These are phyloP conservation scores for Astyanax mexicanus DNA, from an alignment of 2,797 vertebrate genomes.

Conservation along the genomic window DNA sequence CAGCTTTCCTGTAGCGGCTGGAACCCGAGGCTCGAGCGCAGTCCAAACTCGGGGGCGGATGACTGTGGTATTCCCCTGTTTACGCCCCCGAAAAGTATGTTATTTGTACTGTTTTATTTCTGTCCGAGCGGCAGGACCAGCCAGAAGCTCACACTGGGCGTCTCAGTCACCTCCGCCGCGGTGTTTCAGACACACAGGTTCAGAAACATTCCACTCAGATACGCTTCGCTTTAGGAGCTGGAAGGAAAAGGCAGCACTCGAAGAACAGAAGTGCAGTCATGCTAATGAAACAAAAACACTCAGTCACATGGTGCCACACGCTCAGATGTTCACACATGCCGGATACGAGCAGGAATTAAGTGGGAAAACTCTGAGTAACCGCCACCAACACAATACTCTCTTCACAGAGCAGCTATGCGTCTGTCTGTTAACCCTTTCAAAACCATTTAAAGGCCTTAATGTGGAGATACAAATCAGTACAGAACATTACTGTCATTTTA, in stretches of 20 bases:
- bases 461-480: too few species aligned
- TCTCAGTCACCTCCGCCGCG: not conserved
- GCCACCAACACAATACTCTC: not conserved
- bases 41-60: slow-evolving; percentile 16
- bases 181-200: not conserved
- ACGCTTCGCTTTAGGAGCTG: not conserved
- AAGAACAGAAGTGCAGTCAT: slow-evolving; percentile 24
- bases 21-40: slow-evolving; percentile 8
- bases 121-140: not conserved
- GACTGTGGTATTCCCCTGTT: slow-evolving; percentile 38
- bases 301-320: not conserved
- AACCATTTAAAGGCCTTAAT: too few species aligned
- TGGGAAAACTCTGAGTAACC: slow-evolving; percentile 2
- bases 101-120: slow-evolving; percentile 27
- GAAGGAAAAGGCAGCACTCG: not conserved
- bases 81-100: slow-evolving; percentile 17
- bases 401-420: not conserved
- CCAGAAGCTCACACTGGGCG: not conserved
- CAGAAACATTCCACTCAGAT: slow-evolving; percentile 17
- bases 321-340: slow-evolving; percentile 8
- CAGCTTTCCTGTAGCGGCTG: slow-evolving; percentile 38
- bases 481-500: too few species aligned
- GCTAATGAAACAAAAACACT: slow-evolving; percentile 17
- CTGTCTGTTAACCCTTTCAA: too few species aligned
- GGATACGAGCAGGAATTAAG: slow-evolving; percentile 1